Conservation (phyloP, 2,888 invertebrate species). For the Himalopsyche tibetana region DNA sequence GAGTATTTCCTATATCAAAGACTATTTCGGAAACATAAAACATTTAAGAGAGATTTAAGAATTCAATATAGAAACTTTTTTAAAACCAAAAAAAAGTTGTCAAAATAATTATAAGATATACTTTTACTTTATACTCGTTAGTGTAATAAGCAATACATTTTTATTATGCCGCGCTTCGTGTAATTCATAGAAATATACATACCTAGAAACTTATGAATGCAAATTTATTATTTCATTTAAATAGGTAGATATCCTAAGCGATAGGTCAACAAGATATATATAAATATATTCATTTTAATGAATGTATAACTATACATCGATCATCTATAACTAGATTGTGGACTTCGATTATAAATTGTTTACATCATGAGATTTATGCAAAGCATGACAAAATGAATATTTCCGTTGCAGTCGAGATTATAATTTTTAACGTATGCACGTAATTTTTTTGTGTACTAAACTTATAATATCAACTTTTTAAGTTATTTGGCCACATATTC, state of each 20-base stretch:
- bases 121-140: too few relatives aligned
- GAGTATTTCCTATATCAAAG: too few relatives aligned
- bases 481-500: slow-evolving; percentile 39
- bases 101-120: too few relatives aligned
- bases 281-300: slow-evolving; percentile 16
- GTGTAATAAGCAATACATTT: too few relatives aligned
- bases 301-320: slow-evolving; percentile 11
- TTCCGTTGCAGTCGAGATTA: not conserved
- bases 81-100: too few relatives aligned
- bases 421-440: not conserved
- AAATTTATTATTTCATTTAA: not conserved
- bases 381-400: not conserved
- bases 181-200: too few relatives aligned
- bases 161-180: too few relatives aligned
- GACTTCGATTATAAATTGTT: not conserved
- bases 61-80: too few relatives aligned
- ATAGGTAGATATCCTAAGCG: slow-evolving; percentile 11
- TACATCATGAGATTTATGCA: not conserved
- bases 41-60: too few relatives aligned
- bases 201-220: too few relatives aligned
- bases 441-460: not conserved
- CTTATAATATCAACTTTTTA: not conserved
- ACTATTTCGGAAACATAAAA: too few relatives aligned
- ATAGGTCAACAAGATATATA: slow-evolving; percentile 17
- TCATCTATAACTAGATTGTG: slow-evolving; percentile 13